Percentiles rank a stretch among this genome's conserved stretches.
phyloP scores from a whole-genome alignment of 2,113 vertebrate species.

The Spizaetus ornatus region DNA sequence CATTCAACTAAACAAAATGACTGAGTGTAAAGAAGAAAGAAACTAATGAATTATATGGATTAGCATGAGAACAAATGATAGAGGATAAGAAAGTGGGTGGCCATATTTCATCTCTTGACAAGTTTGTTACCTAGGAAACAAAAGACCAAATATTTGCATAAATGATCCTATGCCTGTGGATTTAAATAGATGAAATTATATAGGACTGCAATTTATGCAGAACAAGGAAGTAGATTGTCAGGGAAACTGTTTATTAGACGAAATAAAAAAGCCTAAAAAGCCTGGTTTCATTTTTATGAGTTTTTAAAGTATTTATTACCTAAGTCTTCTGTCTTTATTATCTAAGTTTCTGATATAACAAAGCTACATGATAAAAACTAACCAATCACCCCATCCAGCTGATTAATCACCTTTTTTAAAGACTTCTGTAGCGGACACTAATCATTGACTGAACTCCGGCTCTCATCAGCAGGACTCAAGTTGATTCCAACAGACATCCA shows the following conservation, averaged over 20 bases:
- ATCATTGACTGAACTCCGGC: slow-evolving; percentile 11
- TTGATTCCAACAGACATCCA: slow-evolving; percentile 16
- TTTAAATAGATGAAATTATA: slow-evolving; percentile 71
- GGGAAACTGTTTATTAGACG: slow-evolving; percentile 42
- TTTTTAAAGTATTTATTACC: slow-evolving; percentile 30
- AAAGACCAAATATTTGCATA: slow-evolving; percentile 50
- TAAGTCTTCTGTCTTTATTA: neutral
- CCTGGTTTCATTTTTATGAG: slow-evolving; percentile 28
- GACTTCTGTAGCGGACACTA: neutral
- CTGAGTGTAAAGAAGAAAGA: neutral
- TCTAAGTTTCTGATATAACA: neutral
- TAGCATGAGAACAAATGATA: slow-evolving; percentile 58
- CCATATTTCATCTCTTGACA: slow-evolving; percentile 57
- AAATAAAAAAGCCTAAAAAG: slow-evolving; percentile 51
- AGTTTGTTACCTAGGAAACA: slow-evolving; percentile 75
- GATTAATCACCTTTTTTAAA: slow-evolving; percentile 39
- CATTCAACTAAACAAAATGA: neutral
- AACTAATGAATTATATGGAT: slow-evolving; percentile 52
- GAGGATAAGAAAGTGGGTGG: slow-evolving; percentile 53
- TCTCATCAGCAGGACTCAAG: neutral
- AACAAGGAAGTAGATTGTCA: slow-evolving; percentile 56
- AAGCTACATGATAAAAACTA: neutral
- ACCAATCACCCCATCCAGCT: neutral
- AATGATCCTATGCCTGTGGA: slow-evolving; percentile 65
- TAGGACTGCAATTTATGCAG: slow-evolving; percentile 46